Evolutionary conservation across 2,888 invertebrate genomes (phyloP).

Genomic region (Lochmaea crataegi): DNA sequence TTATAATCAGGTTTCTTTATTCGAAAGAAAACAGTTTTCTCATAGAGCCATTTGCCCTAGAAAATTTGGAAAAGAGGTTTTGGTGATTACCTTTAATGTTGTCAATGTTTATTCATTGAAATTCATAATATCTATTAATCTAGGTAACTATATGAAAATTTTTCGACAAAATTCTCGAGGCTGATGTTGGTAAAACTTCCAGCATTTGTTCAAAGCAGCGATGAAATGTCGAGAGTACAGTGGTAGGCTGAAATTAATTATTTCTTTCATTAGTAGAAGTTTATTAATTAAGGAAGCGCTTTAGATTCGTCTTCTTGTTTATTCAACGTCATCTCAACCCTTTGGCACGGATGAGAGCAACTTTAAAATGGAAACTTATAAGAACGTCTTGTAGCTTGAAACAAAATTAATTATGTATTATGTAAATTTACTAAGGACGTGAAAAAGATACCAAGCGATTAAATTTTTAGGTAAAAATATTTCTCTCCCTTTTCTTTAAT

Average conservation of each 20-base stretch:
- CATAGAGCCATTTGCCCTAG: no score
- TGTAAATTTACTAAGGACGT: conserved; percentile 40
- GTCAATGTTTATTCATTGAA: not conserved
- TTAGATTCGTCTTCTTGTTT: conserved; percentile 65
- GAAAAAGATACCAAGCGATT: conserved; percentile 34
- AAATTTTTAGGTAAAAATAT: conserved; percentile 21
- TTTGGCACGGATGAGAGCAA: conserved; percentile 64
- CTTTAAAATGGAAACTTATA: conserved; percentile 65
- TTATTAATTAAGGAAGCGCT: conserved; percentile 68
- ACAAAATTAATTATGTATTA: conserved; percentile 44
- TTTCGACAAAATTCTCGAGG: not conserved
- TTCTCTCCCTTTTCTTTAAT: conserved; percentile 16
- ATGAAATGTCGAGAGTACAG: conserved; percentile 55
- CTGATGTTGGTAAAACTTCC: conserved; percentile 21
- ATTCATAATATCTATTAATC: not conserved
- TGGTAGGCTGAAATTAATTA: conserved; percentile 67
- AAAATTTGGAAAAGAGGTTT: no score
- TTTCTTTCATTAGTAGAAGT: conserved; percentile 68
- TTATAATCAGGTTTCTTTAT: no score
- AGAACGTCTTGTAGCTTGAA: conserved; percentile 61
- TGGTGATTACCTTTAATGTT: no score
- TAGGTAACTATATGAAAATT: not conserved
- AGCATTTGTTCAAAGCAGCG: conserved; percentile 21
- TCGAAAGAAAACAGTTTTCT: no score
- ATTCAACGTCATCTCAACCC: conserved; percentile 66